Percentiles rank a stretch among this genome's conserved stretches.
These are phyloP conservation scores for Tangara arthus DNA, from an alignment of 2,797 vertebrate species.

Conservation along the genomic window DNA sequence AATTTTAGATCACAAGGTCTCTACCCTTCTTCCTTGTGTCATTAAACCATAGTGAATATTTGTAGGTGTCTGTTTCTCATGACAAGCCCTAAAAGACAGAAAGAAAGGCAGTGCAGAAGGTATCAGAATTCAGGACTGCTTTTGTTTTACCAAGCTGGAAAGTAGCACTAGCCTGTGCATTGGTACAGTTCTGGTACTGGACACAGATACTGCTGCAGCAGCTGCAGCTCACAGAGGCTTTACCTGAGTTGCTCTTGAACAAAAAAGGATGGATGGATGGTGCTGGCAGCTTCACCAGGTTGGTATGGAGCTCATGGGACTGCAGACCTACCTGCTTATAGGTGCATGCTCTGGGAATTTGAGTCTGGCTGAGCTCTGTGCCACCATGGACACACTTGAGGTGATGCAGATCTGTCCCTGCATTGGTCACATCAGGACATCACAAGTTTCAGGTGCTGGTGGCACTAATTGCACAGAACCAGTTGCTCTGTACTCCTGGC, in stretches of 20 bases:
- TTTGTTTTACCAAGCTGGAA: neutral
- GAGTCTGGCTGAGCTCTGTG: neutral
- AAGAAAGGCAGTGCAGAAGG: neutral
- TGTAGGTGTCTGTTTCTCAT: neutral
- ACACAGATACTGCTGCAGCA: neutral
- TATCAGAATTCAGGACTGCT: neutral
- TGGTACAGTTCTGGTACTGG: neutral
- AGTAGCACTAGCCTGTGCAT: neutral
- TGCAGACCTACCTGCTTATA: neutral
- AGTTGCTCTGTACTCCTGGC: neutral
- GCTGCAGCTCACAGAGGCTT: neutral
- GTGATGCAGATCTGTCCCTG: neutral
- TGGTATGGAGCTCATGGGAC: neutral
- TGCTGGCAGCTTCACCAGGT: neutral
- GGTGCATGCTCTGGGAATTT: neutral
- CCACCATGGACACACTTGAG: neutral
- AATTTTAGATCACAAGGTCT: neutral
- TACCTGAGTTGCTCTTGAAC: neutral
- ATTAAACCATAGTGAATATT: neutral
- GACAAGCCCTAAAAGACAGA: neutral
- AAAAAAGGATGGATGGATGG: neutral
- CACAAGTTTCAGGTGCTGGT: neutral
- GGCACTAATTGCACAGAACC: neutral
- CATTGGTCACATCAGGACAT: accelerated
- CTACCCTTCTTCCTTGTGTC: neutral